These are phyloP conservation scores for Imbricaverruca yamaguchii DNA, from an alignment of 2,888 invertebrate genomes.

Conservation along the genomic window DNA sequence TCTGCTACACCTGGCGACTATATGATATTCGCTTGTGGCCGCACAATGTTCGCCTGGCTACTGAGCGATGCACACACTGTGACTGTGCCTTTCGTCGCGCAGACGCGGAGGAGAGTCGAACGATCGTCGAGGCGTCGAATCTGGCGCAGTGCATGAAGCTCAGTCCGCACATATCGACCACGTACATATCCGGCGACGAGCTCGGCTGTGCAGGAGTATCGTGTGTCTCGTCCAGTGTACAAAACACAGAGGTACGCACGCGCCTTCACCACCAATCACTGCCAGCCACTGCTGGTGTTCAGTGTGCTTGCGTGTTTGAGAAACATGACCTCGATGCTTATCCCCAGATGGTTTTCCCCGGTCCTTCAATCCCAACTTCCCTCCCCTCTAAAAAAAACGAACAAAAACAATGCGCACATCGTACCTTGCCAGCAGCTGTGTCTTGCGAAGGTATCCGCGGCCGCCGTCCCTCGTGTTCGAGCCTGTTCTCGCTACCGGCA, in stretches of 20 bases:
- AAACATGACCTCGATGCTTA: too few relatives aligned
- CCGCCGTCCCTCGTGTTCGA: too few relatives aligned
- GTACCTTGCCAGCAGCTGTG: too few relatives aligned
- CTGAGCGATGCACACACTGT: not conserved
- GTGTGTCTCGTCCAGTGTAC: constrained; percentile 9
- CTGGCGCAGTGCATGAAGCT: constrained; percentile 26
- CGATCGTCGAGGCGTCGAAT: constrained; percentile 31
- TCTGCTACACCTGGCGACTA: too few relatives aligned
- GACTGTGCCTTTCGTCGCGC: not conserved
- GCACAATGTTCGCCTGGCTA: too few relatives aligned
- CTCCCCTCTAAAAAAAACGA: too few relatives aligned
- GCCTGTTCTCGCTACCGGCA: too few relatives aligned
- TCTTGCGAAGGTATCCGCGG: too few relatives aligned
- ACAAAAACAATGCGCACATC: too few relatives aligned
- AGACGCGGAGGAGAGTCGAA: constrained; percentile 30
- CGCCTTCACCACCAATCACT: not conserved
- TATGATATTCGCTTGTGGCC: too few relatives aligned
- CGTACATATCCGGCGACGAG: constrained; percentile 33
- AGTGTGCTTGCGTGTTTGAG: not conserved
- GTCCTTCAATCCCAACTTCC: too few relatives aligned
- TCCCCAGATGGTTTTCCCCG: too few relatives aligned
- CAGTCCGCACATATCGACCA: constrained; percentile 33
- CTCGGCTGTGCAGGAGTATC: not conserved
- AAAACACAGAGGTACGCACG: constrained; percentile 2
- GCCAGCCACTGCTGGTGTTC: not conserved